Evolutionary conservation across 1,140 invertebrate genomes (phyloP), one percentile per base, ranked within the genome.

Genomic region (Maniola jurtina): DNA sequence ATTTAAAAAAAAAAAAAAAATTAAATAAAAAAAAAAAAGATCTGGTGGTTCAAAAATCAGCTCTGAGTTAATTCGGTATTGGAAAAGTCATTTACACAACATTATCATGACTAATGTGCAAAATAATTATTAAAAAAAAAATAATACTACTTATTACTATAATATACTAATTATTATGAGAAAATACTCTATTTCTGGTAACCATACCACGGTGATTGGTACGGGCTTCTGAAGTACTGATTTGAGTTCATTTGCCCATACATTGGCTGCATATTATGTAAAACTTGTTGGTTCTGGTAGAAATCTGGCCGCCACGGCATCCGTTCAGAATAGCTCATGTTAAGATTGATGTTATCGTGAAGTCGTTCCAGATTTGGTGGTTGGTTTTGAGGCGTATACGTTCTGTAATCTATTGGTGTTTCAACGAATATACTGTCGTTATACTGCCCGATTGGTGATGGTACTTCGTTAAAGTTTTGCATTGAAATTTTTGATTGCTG

Each of bases 401-500:
- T 79, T 61, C 86, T 73, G 61, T 81, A 90, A 52, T 88, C 88
- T 64, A 89, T 58, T 0, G 86, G 86, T 38, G 71, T 47, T 15
- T 86, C 82, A 14, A 86, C 15, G 69, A 90, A 88, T 36, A 90
- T 88, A 34, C 52, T 80, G 54, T 90, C 88, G 56, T 88, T 90
- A 61, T 90, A 90, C 35, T 88, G 86, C 0, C 85, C 84, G 6
- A 84, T 66, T 0, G 88, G 88, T 58, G 81, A 66, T 0, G 82
- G 73, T 61, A 76, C 80, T 5, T 81, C 78, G 10, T 73, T 61
- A 8, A 14, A 14, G 14, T 64, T 68, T 13, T 66, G 50, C 40
- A 57, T 35, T 11, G 61, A 16, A 15, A 45, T 13, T 45, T 25
- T 70, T 25, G 14, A 13, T 47, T 4, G n/a, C 16, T 50, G 11